Conservation (phyloP, 2,888 invertebrate species). For the Minunthozetes semirufus region DNA sequence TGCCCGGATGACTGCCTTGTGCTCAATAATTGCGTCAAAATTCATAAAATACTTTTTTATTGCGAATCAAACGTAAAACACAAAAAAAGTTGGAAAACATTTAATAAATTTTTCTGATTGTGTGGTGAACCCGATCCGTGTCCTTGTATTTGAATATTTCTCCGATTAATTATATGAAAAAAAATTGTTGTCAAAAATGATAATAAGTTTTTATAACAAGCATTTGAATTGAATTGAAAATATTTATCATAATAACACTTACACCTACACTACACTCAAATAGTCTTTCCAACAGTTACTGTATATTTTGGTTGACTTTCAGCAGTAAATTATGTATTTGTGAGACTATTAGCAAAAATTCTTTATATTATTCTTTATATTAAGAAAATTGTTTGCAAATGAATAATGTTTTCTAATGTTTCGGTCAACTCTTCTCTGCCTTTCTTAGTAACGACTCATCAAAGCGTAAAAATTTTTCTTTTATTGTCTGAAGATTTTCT, state of each 20-base stretch:
- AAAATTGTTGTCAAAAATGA: conserved; percentile 24
- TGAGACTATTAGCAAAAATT: not conserved
- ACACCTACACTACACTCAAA: conserved; percentile 8
- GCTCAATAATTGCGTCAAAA: conserved; percentile 15
- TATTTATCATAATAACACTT: not conserved
- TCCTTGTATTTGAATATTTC: conserved; percentile 26
- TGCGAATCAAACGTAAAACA: not conserved
- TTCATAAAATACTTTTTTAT: not conserved
- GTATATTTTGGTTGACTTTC: not conserved
- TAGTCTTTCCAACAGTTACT: not conserved
- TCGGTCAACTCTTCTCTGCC: not conserved
- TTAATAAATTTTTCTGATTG: conserved; percentile 1
- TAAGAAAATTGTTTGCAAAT: not conserved
- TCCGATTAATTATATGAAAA: conserved; percentile 15
- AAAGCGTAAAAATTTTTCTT: conserved; percentile 25
- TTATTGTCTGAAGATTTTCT: conserved; percentile 13
- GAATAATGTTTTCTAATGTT: not conserved
- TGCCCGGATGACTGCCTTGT: conserved; percentile 27
- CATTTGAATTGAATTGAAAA: conserved; percentile 22
- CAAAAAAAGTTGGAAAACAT: not conserved
- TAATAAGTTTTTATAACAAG: conserved; percentile 16
- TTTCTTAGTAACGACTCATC: not conserved
- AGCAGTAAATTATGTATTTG: not conserved
- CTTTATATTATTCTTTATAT: not conserved
- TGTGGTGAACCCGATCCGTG: conserved; percentile 30